Percentiles rank a stretch among this genome's conserved stretches.
These are phyloP conservation scores for Chaetodon auriga DNA, from an alignment of 2,113 vertebrate species.

Conservation along the genomic window DNA sequence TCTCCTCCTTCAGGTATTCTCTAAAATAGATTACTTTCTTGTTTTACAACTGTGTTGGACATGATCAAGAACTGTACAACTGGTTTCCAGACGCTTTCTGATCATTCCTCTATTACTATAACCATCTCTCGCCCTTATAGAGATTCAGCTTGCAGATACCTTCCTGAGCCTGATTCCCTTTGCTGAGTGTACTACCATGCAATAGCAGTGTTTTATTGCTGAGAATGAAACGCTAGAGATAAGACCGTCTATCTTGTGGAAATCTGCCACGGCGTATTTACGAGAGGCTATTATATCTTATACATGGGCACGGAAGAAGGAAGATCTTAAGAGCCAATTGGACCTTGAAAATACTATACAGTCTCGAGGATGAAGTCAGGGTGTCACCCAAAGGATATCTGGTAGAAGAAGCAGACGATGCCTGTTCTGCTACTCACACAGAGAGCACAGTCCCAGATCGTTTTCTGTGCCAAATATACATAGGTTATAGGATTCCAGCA, in stretches of 20 bases:
- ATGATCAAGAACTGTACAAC: neutral
- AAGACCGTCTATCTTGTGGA: constrained; percentile 57
- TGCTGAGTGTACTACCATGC: constrained; percentile 39
- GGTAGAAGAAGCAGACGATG: constrained; percentile 27
- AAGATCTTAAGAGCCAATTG: constrained; percentile 31
- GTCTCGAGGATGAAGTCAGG: constrained; percentile 23
- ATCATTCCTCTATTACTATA: neutral
- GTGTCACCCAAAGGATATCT: constrained; percentile 31
- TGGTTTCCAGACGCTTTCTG: constrained; percentile 1
- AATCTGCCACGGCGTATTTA: constrained; percentile 58
- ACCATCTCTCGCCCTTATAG: neutral
- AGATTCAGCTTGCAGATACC: constrained; percentile 20
- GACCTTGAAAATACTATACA: constrained; percentile 33
- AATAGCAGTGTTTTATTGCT: constrained; percentile 58
- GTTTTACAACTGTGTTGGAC: neutral
- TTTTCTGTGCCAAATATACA: constrained; percentile 15
- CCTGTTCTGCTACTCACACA: neutral
- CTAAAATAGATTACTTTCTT: neutral
- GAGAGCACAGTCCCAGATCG: neutral
- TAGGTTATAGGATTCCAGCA: constrained; percentile 1
- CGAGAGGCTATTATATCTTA: constrained; percentile 40
- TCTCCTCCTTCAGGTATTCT: neutral
- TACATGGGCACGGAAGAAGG: constrained; percentile 22
- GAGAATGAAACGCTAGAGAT: constrained; percentile 57
- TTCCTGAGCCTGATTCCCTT: constrained; percentile 11